These are phyloP conservation scores for Alectoris magna DNA, from an alignment of 2,797 vertebrate genomes.

Conservation along the genomic window DNA sequence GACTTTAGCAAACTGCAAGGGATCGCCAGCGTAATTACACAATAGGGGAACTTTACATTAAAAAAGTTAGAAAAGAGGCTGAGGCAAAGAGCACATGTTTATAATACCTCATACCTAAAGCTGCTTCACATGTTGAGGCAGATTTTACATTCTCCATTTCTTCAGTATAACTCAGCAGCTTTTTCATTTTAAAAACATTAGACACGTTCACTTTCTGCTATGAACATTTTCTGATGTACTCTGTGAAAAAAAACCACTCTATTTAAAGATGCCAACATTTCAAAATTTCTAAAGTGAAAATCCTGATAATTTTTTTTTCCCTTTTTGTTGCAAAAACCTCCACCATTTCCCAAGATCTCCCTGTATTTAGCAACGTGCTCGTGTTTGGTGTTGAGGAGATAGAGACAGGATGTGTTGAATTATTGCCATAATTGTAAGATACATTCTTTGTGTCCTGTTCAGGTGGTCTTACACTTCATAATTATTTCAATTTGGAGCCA, in stretches of 20 bases:
- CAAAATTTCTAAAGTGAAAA: background rate
- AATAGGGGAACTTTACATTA: background rate
- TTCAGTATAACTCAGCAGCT: background rate
- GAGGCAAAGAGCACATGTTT: background rate
- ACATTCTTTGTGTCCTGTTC: background rate
- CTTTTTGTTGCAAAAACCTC: background rate
- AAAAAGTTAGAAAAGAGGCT: background rate
- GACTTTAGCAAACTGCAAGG: background rate
- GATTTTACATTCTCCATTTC: background rate
- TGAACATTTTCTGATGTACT: background rate
- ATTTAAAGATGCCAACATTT: background rate
- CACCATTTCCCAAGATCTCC: background rate
- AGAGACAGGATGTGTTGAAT: background rate
- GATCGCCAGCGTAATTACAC: background rate
- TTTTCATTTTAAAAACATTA: background rate
- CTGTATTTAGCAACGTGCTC: background rate
- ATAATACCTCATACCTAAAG: background rate
- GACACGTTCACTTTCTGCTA: background rate
- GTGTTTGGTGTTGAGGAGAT: background rate
- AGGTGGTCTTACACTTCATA: background rate
- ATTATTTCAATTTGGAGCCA: background rate
- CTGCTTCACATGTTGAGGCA: background rate
- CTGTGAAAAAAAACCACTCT: background rate
- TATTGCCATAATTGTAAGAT: background rate
- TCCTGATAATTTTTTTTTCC: background rate